Conservation (phyloP, 2,113 vertebrate genomes). For the Phaethornis superciliosus region DNA sequence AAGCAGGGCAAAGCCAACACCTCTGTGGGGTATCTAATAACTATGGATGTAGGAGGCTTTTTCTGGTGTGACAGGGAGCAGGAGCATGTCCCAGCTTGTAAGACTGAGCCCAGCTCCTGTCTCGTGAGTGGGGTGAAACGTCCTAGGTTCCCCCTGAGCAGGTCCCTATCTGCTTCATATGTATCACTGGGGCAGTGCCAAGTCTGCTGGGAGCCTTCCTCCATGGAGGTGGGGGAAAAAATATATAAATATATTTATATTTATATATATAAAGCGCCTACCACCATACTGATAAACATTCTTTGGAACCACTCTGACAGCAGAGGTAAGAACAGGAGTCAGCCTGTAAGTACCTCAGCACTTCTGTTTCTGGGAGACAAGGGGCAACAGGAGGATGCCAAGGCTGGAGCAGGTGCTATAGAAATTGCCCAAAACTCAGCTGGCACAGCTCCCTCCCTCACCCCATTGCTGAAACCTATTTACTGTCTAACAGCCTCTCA, state of each 20-base stretch:
- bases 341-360: no score
- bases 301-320: no score
- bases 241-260: no score
- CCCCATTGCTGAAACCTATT: not conserved
- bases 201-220: not conserved
- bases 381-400: not conserved
- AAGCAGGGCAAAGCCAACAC: rapidly evolving
- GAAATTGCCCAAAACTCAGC: not conserved
- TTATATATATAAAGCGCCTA: no score
- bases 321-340: no score
- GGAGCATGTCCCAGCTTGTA: not conserved
- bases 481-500: constrained; percentile 46
- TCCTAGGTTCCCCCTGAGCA: no score
- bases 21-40: not conserved
- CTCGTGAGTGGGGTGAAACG: not conserved
- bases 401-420: not conserved
- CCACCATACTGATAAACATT: no score
- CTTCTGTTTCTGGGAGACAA: not conserved
- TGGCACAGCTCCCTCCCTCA: not conserved
- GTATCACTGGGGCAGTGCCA: not conserved
- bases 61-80: not conserved
- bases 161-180: not conserved
- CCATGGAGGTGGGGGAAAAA: not conserved
- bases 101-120: not conserved
- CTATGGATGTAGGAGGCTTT: not conserved